Base-by-base conservation (phyloP, 2,888 invertebrate species). In the Sylvicola fuscatus region DNA sequence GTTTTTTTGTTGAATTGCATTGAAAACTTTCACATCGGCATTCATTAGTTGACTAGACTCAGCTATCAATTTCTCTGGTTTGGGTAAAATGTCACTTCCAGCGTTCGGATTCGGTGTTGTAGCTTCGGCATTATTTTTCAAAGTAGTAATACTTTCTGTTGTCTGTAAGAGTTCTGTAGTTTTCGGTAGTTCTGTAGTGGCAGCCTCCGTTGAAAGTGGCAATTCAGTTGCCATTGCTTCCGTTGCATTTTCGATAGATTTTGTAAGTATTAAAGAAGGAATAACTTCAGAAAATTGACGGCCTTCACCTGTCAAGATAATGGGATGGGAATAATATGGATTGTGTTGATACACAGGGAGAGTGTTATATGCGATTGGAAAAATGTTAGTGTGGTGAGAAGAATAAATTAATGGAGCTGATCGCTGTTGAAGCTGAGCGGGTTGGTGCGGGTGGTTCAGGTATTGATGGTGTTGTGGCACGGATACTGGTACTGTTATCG, bases 1-100 rank as follows among this genome's bases (percentile, higher is more conserved):
- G 42, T 57, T 54, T 11, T 53, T 50, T 38, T 50, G 40, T 34
- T 49, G 46, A 2, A 56, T 46, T 4, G 54, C 55, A 11, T 46
- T 45, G 27, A 52, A 44, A 3, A 55, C 37, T 5, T 46, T 47
- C 2, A 37, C 21, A 43, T 56, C 56, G 26, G 39, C 45, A 1
- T 26, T 29, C 29, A 29, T 29, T 7, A 4, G 21, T 6, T 21
- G 21, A 27, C 16, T 5, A 4, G 12, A 10, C 17, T 17, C 14
- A 8, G 29, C 29, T 8, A 29, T 29, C 14, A 29, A n/a, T 38
- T 40, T 35, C 33, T 34, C 36, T 2, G 34, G 32, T 17, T 27
- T 32, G 16, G 15, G 21, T 14, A n/a, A 10, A n/a, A 12, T 12
- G 28, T 38, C 26, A 32, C 39, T 26, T 11, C 29, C 33, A 12